Evolutionary conservation across 2,888 invertebrate genomes (phyloP), one percentile per base, ranked within the genome.

Genomic region (Hypsopygia costalis): DNA sequence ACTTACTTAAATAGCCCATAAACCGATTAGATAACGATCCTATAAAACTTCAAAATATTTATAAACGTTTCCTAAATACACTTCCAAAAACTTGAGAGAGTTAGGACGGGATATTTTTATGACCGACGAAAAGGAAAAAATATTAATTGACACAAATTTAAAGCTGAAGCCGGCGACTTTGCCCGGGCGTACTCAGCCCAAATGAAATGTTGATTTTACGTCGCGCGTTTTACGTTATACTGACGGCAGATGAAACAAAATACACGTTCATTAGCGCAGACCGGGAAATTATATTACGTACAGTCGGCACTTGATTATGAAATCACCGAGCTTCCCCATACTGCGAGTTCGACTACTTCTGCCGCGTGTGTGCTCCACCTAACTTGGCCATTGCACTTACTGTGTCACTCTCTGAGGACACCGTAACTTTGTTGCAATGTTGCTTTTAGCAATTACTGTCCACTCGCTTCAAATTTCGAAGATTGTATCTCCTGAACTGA

Each of bases 191-290:
- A 57, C 65, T 63, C 66, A 51, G 58, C 55, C 62, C 63, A 68
- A 79, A 76, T 73, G 72, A 79, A 77, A 79, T 75, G 80, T 81
- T 81, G 77, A 81, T 79, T 81, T 79, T 73, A 69, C 70, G 68
- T 68, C 65, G 69, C 66, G 60, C 65, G 67, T 68, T 74, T 71
- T 71, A 73, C 71, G 64, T 69, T 59, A 59, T 64, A 58, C 68
- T 63, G 69, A 60, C 73, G 73, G 72, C 72, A 75, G 76, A 81
- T 75, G 81, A 82, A 83, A 83, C 81, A 82, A 86, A 85, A 83
- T 86, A 81, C 74, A 81, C 78, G 78, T 83, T 86, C 83, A 82
- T 85, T 85, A 83, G 80, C 69, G 77, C 70, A 68, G 65, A 71
- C 69, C 67, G 63, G 69, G 68, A 81, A 81, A 83, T 83, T 74